These are phyloP conservation scores for Arctocebus calabarensis DNA, from an alignment of 2,797 vertebrate species.

Conservation along the genomic window DNA sequence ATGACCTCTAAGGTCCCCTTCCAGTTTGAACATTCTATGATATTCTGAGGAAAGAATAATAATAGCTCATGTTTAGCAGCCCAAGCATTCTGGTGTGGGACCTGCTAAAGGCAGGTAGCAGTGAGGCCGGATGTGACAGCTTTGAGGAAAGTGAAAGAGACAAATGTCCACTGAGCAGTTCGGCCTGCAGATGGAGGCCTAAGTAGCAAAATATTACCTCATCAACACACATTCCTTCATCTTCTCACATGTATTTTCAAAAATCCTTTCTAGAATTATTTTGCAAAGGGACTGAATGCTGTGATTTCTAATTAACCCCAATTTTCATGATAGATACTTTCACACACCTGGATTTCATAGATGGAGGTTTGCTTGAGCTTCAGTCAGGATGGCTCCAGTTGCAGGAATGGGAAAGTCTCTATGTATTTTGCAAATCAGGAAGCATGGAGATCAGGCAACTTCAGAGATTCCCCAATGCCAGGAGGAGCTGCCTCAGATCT, in stretches of 20 bases:
- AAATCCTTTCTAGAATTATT: background rate
- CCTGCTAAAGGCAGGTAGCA: background rate
- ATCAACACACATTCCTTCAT: background rate
- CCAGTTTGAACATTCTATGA: background rate
- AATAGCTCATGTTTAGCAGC: background rate
- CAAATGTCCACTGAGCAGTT: background rate
- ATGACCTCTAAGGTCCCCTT: constrained; percentile 57
- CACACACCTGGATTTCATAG: background rate
- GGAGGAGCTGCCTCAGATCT: background rate
- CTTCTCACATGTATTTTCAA: background rate
- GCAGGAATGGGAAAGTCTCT: background rate
- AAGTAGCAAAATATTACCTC: background rate
- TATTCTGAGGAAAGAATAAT: constrained; percentile 12
- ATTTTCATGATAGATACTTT: constrained; percentile 7
- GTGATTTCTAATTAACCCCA: background rate
- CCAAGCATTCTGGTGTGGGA: background rate
- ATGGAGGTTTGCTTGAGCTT: background rate
- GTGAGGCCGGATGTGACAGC: background rate
- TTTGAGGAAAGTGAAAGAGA: background rate
- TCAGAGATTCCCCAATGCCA: background rate
- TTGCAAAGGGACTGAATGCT: background rate
- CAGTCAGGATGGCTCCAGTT: background rate
- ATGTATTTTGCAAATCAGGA: background rate
- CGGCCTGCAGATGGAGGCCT: background rate
- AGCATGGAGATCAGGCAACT: background rate